Evolutionary conservation across 2,888 invertebrate genomes (phyloP).

Genomic region (Protonemura montana): DNA sequence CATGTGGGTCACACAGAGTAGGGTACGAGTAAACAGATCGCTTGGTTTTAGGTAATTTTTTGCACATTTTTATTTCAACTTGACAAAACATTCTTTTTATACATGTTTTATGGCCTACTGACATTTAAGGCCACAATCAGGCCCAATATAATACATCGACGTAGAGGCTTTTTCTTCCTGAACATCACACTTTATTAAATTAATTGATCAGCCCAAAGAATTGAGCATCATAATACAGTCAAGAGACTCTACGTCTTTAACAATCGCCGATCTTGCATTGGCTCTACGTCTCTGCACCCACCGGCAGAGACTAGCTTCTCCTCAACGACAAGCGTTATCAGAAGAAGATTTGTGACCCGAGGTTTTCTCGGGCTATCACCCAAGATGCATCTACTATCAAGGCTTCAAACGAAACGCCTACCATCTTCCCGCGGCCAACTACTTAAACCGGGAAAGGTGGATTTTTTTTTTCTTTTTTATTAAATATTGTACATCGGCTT

Average conservation of each 20-base stretch:
- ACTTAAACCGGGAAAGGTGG: neutral
- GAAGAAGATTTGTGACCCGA: slow-evolving; percentile 35
- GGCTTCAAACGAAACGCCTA: slow-evolving; percentile 15
- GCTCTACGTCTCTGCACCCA: slow-evolving; percentile 19
- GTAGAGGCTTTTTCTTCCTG: slow-evolving; percentile 35
- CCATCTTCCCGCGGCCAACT: neutral
- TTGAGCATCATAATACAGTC: slow-evolving; percentile 15
- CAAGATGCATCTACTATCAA: slow-evolving; percentile 26
- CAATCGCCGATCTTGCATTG: neutral
- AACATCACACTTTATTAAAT: slow-evolving; percentile 47
- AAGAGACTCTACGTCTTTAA: slow-evolving; percentile 17
- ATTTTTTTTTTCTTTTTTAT: neutral
- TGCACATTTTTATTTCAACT: slow-evolving; percentile 48
- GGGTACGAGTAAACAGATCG: neutral
- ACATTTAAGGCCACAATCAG: slow-evolving; percentile 39
- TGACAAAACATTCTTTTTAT: slow-evolving; percentile 48
- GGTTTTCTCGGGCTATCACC: slow-evolving; percentile 27
- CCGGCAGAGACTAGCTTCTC: neutral
- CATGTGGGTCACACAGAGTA: too few relatives aligned
- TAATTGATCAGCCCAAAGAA: slow-evolving; percentile 43
- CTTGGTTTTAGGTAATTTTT: neutral
- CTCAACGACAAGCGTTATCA: slow-evolving; percentile 12
- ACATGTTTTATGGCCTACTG: slow-evolving; percentile 39
- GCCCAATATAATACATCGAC: slow-evolving; percentile 36
- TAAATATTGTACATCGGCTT: neutral